Evolutionary conservation across 2,113 vertebrate genomes (phyloP).

Genomic region (Clarias gariepinus): DNA sequence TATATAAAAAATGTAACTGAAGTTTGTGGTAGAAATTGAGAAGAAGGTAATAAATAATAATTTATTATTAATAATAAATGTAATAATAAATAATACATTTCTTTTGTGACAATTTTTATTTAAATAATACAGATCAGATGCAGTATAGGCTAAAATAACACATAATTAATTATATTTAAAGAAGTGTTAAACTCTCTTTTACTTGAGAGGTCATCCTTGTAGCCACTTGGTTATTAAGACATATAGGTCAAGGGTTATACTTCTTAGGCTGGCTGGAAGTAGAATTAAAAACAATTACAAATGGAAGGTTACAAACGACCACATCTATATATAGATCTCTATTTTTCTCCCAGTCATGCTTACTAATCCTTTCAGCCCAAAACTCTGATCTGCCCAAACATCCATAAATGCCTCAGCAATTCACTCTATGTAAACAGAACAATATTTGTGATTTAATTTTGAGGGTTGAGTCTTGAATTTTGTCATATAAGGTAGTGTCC

Average conservation of each 20-base stretch:
- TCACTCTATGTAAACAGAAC: neutral
- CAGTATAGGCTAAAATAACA: neutral
- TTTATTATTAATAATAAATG: too few relatives aligned
- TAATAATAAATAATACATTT: too few relatives aligned
- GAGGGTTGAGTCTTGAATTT: neutral
- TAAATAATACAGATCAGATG: neutral
- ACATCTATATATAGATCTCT: conserved; percentile 38
- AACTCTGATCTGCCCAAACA: conserved; percentile 1
- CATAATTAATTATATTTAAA: neutral
- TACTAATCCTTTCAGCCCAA: conserved; percentile 8
- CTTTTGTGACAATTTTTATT: neutral
- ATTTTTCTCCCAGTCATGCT: conserved; percentile 20
- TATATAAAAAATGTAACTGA: neutral
- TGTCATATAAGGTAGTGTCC: neutral
- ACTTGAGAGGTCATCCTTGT: neutral
- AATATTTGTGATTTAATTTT: neutral
- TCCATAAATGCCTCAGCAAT: neutral
- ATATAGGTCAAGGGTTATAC: conserved; percentile 7
- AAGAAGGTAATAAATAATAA: too few relatives aligned
- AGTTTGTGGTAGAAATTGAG: neutral
- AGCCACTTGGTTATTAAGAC: neutral
- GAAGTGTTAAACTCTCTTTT: neutral
- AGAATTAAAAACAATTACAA: conserved; percentile 14
- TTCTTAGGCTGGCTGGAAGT: neutral
- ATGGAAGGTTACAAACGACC: neutral